Conservation (phyloP, 2,797 vertebrate genomes). For the Xerus rutilus region DNA sequence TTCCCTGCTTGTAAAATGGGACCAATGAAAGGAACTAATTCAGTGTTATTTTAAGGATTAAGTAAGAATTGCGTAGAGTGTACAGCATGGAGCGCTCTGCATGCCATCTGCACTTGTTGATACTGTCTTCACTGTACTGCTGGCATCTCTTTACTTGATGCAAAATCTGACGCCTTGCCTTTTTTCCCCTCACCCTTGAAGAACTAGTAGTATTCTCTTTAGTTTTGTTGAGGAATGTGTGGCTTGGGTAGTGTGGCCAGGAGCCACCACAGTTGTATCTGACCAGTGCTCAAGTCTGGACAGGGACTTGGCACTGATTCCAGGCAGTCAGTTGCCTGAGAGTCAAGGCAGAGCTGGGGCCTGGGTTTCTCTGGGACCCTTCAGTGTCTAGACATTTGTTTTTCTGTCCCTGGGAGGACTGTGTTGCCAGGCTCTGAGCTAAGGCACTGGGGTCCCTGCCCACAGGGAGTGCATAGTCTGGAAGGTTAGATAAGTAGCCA, state of each 20-base stretch:
- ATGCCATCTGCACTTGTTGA: not conserved
- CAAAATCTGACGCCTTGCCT: not conserved
- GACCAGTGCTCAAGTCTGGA: not conserved
- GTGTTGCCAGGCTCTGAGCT: not conserved
- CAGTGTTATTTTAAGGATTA: not conserved
- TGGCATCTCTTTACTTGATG: not conserved
- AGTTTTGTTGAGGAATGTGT: not conserved
- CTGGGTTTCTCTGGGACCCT: not conserved
- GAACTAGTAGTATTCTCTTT: not conserved
- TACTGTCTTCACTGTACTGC: not conserved
- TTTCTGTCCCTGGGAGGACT: not conserved
- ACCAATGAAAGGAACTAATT: slow-evolving; percentile 27
- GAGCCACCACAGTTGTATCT: not conserved
- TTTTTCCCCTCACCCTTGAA: not conserved
- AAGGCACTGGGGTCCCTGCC: not conserved
- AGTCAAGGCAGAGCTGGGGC: not conserved
- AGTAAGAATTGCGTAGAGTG: not conserved
- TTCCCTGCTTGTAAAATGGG: slow-evolving; percentile 39
- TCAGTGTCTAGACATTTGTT: not conserved
- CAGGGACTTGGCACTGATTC: not conserved
- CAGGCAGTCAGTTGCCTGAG: not conserved
- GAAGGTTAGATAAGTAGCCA: not conserved
- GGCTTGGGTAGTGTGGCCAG: not conserved
- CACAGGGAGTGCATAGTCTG: not conserved
- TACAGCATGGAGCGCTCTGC: not conserved